A percentile compares a stretch with the other conserved stretches of the same genome.
These are phyloP conservation scores for Selenia dentaria DNA, from an alignment of 2,888 invertebrate genomes.

Conservation along the genomic window DNA sequence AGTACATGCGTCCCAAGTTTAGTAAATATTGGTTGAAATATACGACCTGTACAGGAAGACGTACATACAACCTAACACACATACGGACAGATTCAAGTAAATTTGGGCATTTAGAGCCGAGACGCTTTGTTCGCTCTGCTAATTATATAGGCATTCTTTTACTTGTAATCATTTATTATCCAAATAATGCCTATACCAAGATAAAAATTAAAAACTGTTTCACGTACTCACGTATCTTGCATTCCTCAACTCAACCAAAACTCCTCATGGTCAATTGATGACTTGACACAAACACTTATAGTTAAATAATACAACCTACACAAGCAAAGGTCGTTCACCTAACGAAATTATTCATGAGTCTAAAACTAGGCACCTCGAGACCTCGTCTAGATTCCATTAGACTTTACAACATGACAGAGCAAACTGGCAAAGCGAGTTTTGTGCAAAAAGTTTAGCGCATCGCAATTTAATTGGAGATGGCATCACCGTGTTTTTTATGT, in stretches of 20 bases:
- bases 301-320: slow-evolving; percentile 36
- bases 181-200: too few relatives aligned
- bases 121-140: too few relatives aligned
- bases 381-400: slow-evolving; percentile 28
- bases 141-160: too few relatives aligned
- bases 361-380: slow-evolving; percentile 24
- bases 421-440: slow-evolving; percentile 67
- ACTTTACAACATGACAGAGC: slow-evolving; percentile 39
- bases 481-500: slow-evolving; percentile 16
- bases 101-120: too few relatives aligned
- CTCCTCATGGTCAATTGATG: slow-evolving; percentile 6
- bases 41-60: too few relatives aligned
- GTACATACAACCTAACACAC: too few relatives aligned
- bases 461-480: slow-evolving; percentile 41
- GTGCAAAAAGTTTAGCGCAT: slow-evolving; percentile 51
- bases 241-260: slow-evolving; percentile 10
- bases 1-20: too few relatives aligned
- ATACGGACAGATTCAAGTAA: too few relatives aligned
- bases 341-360: slow-evolving; percentile 37
- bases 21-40: too few relatives aligned
- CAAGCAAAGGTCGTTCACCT: slow-evolving; percentile 45
- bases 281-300: slow-evolving; percentile 8
- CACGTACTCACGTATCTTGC: too few relatives aligned
- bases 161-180: too few relatives aligned
- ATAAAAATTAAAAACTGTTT: too few relatives aligned